A percentile compares a stretch with the other conserved stretches of the same genome.
These are phyloP conservation scores for Drosophila asahinai DNA, from an alignment of 1,140 invertebrate genomes.

Conservation along the genomic window DNA sequence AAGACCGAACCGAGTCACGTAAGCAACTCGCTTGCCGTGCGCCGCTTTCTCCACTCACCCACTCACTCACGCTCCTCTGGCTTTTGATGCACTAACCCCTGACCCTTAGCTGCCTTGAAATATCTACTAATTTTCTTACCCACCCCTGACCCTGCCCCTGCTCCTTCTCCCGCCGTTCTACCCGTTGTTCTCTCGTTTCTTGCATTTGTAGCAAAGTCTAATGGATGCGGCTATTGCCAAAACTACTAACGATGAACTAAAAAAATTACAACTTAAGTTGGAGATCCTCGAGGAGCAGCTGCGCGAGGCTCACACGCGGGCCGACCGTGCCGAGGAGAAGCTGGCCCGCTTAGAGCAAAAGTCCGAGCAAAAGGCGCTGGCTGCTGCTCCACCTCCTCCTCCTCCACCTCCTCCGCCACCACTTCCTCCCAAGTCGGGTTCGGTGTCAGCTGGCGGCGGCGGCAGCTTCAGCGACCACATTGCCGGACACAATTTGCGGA, in stretches of 20 bases:
- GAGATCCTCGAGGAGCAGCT: constrained; percentile 83
- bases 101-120: constrained; percentile 32
- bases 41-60: constrained; percentile 10
- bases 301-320: constrained; percentile 63
- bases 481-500: constrained; percentile 64
- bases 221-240: constrained; percentile 84
- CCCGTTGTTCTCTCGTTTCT: constrained; percentile 52
- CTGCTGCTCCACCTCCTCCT: constrained; percentile 35
- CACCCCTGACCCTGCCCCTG: constrained; percentile 52
- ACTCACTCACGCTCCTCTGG: constrained; percentile 7
- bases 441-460: constrained; percentile 11
- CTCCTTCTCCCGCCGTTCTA: constrained; percentile 37
- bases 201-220: constrained; percentile 79
- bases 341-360: constrained; percentile 57
- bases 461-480: constrained; percentile 71
- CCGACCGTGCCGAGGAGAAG: constrained; percentile 77
- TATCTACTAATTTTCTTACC: constrained; percentile 66
- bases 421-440: constrained; percentile 35
- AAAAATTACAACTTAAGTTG: constrained; percentile 84
- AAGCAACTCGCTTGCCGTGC: constrained; percentile 60
- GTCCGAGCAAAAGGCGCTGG: constrained; percentile 27
- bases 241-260: constrained; percentile 85
- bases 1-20: constrained; percentile 46
- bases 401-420: constrained; percentile 61
- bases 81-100: constrained; percentile 54